These are phyloP conservation scores for Pandemis corylana DNA, from an alignment of 2,888 invertebrate genomes.

Conservation along the genomic window DNA sequence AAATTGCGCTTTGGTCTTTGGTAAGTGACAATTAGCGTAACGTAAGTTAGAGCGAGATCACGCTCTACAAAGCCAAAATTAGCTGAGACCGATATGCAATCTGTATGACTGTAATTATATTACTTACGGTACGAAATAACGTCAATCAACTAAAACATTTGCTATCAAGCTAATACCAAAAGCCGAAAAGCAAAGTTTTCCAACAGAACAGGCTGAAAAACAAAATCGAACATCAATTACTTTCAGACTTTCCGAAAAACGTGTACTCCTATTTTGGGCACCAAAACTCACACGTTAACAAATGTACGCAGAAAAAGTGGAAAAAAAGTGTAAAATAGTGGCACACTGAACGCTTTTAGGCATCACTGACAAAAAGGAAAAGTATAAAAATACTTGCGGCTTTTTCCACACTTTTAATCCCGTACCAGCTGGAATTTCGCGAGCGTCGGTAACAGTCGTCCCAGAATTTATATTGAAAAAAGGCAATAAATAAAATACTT, in stretches of 20 bases:
- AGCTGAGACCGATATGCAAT: too few species aligned
- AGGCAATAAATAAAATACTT: constrained; percentile 66
- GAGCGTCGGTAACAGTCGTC: constrained; percentile 55
- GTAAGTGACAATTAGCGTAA: too few species aligned
- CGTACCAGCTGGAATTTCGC: constrained; percentile 61
- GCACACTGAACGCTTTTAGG: constrained; percentile 48
- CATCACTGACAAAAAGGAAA: constrained; percentile 48
- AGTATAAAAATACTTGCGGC: constrained; percentile 54
- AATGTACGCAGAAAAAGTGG: constrained; percentile 53
- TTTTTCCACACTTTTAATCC: constrained; percentile 57
- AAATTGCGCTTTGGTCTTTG: too few species aligned
- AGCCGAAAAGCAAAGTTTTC: background rate
- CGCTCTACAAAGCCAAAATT: too few species aligned
- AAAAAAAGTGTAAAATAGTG: constrained; percentile 51
- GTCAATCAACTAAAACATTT: too few species aligned
- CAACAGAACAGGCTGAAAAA: background rate
- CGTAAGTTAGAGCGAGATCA: too few species aligned
- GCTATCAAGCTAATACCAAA: background rate
- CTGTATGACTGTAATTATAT: too few species aligned
- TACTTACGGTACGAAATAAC: too few species aligned
- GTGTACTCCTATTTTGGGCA: background rate
- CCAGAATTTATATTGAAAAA: constrained; percentile 70
- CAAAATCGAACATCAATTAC: background rate
- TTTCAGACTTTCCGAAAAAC: constrained; percentile 5
- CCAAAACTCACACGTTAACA: constrained; percentile 21